These are phyloP conservation scores for Cabera pusaria DNA, from an alignment of 2,888 invertebrate genomes.

Conservation along the genomic window DNA sequence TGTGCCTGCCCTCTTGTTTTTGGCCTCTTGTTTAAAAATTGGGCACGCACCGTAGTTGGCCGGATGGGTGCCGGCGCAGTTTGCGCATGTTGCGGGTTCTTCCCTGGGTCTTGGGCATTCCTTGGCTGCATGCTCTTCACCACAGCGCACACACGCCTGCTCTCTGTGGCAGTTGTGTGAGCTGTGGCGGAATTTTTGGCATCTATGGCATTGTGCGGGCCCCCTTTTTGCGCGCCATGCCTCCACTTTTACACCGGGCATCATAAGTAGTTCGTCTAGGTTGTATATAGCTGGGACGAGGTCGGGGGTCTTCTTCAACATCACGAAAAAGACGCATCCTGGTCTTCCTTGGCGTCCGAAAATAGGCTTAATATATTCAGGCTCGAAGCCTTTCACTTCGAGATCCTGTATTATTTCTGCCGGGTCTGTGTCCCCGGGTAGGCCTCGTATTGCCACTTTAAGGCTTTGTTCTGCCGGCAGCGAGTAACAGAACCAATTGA, in stretches of 20 bases:
- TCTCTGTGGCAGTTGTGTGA: constrained; percentile 28
- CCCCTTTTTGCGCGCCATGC: constrained; percentile 25
- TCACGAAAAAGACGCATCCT: constrained; percentile 24
- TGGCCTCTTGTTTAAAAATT: constrained; percentile 3
- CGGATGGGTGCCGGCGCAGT: constrained; percentile 23
- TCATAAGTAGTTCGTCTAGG: constrained; percentile 22
- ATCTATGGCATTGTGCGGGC: constrained; percentile 32
- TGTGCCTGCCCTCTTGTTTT: constrained; percentile 17
- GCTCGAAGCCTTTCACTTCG: neutral
- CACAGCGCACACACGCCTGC: constrained; percentile 20
- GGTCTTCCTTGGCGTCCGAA: constrained; percentile 13
- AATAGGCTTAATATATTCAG: neutral
- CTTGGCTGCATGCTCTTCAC: constrained; percentile 11
- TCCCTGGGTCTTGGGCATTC: constrained; percentile 19
- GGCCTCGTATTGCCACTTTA: constrained; percentile 2
- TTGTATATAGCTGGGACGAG: constrained; percentile 23
- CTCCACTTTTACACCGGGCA: constrained; percentile 29
- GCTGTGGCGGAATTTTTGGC: constrained; percentile 32
- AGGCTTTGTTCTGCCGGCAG: no score
- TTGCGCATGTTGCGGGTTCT: constrained; percentile 23
- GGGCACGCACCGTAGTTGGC: constrained; percentile 26
- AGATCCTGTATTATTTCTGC: neutral
- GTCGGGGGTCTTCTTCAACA: constrained; percentile 15
- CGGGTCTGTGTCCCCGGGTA: neutral
- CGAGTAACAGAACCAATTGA: no score